Evolutionary conservation across 2,113 vertebrate genomes (phyloP).

Genomic region (Brachypodius melanocephalos): DNA sequence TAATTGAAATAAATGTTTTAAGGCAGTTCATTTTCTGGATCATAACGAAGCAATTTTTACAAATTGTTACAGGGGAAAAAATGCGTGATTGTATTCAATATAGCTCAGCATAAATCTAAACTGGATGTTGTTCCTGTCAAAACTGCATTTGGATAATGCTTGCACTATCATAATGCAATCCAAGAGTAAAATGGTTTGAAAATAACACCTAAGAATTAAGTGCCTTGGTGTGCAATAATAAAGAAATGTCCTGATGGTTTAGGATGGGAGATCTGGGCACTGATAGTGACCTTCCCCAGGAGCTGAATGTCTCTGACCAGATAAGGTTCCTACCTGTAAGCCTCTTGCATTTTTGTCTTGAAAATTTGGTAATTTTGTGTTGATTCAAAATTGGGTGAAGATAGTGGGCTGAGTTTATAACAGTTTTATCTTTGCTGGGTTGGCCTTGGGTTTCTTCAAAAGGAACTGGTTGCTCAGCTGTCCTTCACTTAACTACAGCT

Average conservation of each 20-base stretch:
- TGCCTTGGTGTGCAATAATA: neutral
- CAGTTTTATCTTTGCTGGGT: neutral
- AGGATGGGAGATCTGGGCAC: neutral
- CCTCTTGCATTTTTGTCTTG: neutral
- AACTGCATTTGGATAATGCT: neutral
- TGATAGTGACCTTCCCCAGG: neutral
- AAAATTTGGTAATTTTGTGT: neutral
- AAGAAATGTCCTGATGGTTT: neutral
- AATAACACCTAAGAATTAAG: neutral
- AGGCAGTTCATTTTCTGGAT: conserved; percentile 13
- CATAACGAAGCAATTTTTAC: neutral
- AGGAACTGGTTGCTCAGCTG: neutral
- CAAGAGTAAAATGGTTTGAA: neutral
- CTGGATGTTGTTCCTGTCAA: neutral
- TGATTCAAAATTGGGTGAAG: neutral
- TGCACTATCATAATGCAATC: neutral
- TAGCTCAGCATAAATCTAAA: neutral
- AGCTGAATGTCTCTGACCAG: neutral
- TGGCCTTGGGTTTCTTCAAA: neutral
- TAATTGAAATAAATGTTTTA: neutral
- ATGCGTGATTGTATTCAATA: neutral
- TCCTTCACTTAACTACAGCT: neutral
- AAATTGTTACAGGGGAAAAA: neutral
- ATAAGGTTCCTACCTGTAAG: neutral
- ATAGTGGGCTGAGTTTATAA: neutral